Evolutionary conservation across 2,888 invertebrate genomes (phyloP).

Genomic region (Cephus runcator): DNA sequence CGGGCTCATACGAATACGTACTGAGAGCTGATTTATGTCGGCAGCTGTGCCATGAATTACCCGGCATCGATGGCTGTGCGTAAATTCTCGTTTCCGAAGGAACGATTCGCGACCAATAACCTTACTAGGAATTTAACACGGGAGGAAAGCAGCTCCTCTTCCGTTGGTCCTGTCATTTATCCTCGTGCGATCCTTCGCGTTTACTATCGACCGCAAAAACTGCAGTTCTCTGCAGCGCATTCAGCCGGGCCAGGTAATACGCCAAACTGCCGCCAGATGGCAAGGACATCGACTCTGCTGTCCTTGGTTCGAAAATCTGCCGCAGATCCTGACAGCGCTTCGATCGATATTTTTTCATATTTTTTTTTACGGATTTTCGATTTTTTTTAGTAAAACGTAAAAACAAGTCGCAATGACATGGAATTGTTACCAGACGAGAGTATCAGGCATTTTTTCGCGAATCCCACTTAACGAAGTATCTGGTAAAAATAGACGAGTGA

Average conservation of each 20-base stretch:
- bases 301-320: conserved; percentile 21
- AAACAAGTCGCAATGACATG: not conserved
- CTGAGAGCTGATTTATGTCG: not conserved
- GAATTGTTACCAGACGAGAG: not conserved
- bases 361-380: not conserved
- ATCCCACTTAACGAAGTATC: not conserved
- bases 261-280: conserved; percentile 60
- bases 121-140: not conserved
- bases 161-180: not conserved
- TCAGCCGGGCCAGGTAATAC: conserved; percentile 46
- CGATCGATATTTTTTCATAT: conserved; percentile 11
- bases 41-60: not conserved
- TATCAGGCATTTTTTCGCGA: not conserved
- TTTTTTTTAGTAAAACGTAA: not conserved
- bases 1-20: conserved; percentile 2
- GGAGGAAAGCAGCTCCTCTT: not conserved
- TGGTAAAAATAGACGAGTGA: not conserved
- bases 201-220: conserved; percentile 60
- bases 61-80: not conserved
- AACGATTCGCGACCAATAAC: not conserved
- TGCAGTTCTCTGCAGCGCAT: conserved; percentile 54
- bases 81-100: not conserved
- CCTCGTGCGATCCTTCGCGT: not conserved
- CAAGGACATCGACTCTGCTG: conserved; percentile 54
- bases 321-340: conserved; percentile 21